Evolutionary conservation across 2,113 vertebrate species (phyloP).

Genomic region (Salvelinus alpinus): DNA sequence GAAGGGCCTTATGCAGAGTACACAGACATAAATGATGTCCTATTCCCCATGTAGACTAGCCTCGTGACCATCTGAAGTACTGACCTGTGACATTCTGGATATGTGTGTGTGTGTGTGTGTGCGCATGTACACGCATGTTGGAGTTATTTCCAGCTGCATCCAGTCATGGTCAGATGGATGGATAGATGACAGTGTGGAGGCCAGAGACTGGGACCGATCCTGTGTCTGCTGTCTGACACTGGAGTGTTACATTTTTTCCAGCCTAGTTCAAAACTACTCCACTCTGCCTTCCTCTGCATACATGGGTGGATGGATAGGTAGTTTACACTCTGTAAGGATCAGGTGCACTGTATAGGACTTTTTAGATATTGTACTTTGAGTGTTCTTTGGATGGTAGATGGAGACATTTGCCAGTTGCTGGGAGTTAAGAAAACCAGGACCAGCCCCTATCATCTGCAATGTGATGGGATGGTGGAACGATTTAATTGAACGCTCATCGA

Average conservation of each 20-base stretch:
- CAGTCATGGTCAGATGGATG: not conserved
- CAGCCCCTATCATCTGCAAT: too few relatives aligned
- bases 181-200: not conserved
- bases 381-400: too few relatives aligned
- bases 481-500: too few relatives aligned
- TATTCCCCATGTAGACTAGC: not conserved
- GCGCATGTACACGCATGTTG: not conserved
- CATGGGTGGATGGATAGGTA: not conserved
- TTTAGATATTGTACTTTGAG: too few relatives aligned
- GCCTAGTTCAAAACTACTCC: not conserved
- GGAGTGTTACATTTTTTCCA: not conserved
- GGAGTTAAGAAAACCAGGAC: too few relatives aligned
- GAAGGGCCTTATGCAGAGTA: not conserved
- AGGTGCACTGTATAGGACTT: too few relatives aligned
- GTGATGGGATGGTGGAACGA: too few relatives aligned
- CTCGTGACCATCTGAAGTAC: not conserved
- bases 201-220: not conserved
- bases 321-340: not conserved
- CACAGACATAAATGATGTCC: too few relatives aligned
- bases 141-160: not conserved
- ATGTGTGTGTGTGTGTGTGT: not conserved
- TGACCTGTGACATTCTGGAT: conserved; percentile 3
- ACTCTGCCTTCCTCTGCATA: too few relatives aligned
- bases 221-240: conserved; percentile 1
- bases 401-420: too few relatives aligned